phyloP scores from a whole-genome alignment of 2,797 vertebrate species.

The Coendou prehensilis region DNA sequence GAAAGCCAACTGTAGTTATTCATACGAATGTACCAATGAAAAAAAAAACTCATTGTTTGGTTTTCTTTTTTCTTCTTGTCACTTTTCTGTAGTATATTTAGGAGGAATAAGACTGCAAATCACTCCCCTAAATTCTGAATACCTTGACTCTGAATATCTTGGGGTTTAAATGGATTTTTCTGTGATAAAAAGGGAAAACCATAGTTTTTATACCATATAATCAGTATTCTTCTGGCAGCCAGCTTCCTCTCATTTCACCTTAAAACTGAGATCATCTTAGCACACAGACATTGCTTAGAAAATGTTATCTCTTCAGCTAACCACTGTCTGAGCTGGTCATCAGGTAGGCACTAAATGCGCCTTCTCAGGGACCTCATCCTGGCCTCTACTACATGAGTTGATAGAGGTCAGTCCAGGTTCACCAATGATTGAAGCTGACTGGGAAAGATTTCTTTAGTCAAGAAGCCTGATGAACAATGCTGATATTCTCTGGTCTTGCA shows the following conservation, averaged over 20 bases:
- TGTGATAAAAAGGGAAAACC: background rate
- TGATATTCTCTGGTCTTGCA: background rate
- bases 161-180: background rate
- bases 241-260: background rate
- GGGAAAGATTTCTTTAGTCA: background rate
- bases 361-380: background rate
- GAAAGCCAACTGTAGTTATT: background rate
- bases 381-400: background rate
- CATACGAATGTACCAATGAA: background rate
- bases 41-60: background rate
- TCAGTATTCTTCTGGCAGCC: background rate
- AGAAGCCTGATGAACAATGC: background rate
- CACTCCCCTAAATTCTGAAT: background rate
- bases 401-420: background rate
- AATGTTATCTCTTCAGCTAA: background rate
- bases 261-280: background rate
- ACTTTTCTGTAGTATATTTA: background rate
- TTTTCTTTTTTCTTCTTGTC: background rate
- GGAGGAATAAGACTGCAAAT: background rate
- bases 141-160: background rate
- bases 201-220: constrained; percentile 22
- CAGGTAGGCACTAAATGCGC: too few species aligned
- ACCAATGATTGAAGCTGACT: background rate
- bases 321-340: background rate
- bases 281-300: background rate